Evolutionary conservation across 2,797 vertebrate genomes (phyloP), one percentile per base, ranked within the genome.

Genomic region (Megalops cyprinoides): DNA sequence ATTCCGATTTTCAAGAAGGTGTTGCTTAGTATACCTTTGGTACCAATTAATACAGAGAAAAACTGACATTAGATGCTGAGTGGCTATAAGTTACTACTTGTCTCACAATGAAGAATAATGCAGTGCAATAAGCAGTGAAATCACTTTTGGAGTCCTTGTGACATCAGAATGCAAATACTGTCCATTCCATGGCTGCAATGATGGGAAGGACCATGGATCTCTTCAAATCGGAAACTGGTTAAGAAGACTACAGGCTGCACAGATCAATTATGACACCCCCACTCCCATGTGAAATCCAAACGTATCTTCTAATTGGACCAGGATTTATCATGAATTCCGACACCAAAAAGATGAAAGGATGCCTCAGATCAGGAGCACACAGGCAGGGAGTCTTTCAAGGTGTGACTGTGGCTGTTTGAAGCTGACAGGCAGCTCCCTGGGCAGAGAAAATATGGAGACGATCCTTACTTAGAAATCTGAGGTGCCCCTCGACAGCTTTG

Each of bases 351-450:
- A 42, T 74, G 58, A 25, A 75, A 74, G 60, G 79, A 25, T 8
- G 74, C 56, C 46, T 48, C 15, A 25, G 79, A 62, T 75, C 18
- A 62, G 79, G 65, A 76, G 55, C 12, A 9, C 4, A 14, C 44
- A 12, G 71, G 79, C 31, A 56, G 79, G 34, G n/a, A 58, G 73
- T 46, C 39, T 76, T 71, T 31, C 53, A 44, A 58, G 51, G 71
- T 23, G 18, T 55, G 44, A 31, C 73, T 49, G 53, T 42, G n/a
- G 65, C 49, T 56, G 76, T 58, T 46, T 10, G 65, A 46, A 53
- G 37, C 5, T 18, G 49, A 44, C 37, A 28, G 79, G 69, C 53
- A 12, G 67, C 42, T 71, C 10, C 60, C 34, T 42, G 76, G 39
- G n/a, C 49, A 9, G 28, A n/a, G 37, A n/a, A 37, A 62, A 77